Evolutionary conservation across 2,888 invertebrate species (phyloP).

Genomic region (Lepidonotus clava): DNA sequence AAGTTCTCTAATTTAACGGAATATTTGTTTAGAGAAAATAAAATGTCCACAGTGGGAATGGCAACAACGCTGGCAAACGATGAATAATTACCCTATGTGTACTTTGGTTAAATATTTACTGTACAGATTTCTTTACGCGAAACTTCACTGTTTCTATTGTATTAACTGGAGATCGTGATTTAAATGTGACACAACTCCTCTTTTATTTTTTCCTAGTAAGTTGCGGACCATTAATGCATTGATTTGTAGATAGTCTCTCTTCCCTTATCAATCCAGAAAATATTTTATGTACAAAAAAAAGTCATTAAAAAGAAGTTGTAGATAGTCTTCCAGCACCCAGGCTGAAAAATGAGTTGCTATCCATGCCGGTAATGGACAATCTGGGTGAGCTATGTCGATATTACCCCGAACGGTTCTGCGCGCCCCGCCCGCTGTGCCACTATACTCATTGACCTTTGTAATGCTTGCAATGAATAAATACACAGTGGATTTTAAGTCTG

Average conservation of each 20-base stretch:
- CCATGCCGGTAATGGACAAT: constrained; percentile 14
- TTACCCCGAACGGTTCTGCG: neutral
- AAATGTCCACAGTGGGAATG: no score
- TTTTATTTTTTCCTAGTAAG: neutral
- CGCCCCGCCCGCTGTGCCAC: neutral
- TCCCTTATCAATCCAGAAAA: no score
- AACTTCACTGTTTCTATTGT: neutral
- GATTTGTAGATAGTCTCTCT: neutral
- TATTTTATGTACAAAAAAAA: no score
- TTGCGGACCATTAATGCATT: no score
- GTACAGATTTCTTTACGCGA: neutral
- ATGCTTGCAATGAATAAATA: constrained; percentile 10
- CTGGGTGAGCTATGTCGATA: neutral
- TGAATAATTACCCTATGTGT: neutral
- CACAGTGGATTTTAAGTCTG: neutral
- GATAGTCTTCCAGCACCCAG: neutral
- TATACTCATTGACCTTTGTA: neutral
- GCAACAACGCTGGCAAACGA: no score
- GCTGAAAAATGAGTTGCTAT: neutral
- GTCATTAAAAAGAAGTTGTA: no score
- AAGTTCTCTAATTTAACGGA: no score
- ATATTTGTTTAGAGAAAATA: no score
- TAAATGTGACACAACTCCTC: neutral
- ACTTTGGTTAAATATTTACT: neutral
- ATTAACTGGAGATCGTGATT: neutral